phyloP scores from a whole-genome alignment of 2,797 vertebrate genomes.

The Nannoperca obscura region DNA sequence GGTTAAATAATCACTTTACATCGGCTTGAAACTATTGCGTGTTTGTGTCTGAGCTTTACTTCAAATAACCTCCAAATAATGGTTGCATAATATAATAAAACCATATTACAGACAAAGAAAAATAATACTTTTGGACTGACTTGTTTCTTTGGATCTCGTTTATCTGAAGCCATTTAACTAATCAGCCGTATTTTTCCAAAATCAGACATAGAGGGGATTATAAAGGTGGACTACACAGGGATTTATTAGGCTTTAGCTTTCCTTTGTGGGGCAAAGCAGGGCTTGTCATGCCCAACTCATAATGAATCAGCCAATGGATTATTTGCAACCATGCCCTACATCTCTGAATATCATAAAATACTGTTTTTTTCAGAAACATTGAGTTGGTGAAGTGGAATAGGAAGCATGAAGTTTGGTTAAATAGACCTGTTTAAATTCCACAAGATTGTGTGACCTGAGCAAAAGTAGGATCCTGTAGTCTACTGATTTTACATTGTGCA shows the following conservation, averaged over 20 bases:
- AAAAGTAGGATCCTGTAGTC: neutral
- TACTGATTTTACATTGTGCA: slow-evolving; percentile 25
- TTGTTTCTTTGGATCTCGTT: slow-evolving; percentile 2
- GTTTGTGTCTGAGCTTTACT: slow-evolving; percentile 8
- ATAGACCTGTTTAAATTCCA: neutral
- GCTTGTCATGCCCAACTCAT: slow-evolving; percentile 20
- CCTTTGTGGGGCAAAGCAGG: slow-evolving; percentile 11
- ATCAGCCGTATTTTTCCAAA: neutral
- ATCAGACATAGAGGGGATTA: slow-evolving; percentile 18
- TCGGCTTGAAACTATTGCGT: neutral
- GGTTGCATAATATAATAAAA: slow-evolving; percentile 14
- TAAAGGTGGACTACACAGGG: slow-evolving; percentile 10
- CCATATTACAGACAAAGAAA: neutral
- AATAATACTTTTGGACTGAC: neutral
- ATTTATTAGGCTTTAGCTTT: slow-evolving; percentile 32
- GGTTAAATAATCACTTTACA: neutral
- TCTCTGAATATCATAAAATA: slow-evolving; percentile 35
- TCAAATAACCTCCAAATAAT: slow-evolving; percentile 7
- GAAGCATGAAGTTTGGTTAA: neutral
- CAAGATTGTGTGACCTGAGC: neutral
- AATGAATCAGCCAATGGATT: slow-evolving; percentile 46
- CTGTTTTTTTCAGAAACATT: slow-evolving; percentile 9
- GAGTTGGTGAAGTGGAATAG: neutral
- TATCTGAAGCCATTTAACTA: slow-evolving; percentile 30
- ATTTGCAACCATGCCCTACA: slow-evolving; percentile 34